Percentiles rank a stretch among this genome's conserved stretches.
phyloP scores from a whole-genome alignment of 2,888 invertebrate genomes.

The Atrina japonica region DNA sequence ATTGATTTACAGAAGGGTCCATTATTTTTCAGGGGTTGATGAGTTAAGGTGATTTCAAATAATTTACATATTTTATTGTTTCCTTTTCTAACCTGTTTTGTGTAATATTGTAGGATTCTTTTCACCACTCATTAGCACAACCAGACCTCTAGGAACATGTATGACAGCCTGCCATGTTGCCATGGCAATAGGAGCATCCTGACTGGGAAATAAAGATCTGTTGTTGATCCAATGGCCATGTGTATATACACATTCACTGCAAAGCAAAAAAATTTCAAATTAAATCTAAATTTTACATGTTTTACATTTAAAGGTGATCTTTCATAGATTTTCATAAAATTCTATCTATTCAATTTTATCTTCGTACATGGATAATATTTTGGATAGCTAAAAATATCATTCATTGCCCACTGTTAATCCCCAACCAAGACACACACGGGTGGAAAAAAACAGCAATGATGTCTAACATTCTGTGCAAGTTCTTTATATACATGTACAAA shows the following conservation, averaged over 20 bases:
- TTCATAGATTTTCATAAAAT: background rate
- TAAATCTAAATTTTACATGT: background rate
- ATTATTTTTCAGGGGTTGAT: too few relatives aligned
- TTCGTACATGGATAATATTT: too few relatives aligned
- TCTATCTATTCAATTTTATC: background rate
- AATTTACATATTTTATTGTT: background rate
- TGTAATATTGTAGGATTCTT: constrained; percentile 44
- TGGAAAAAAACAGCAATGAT: too few relatives aligned
- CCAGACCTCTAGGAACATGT: constrained; percentile 48
- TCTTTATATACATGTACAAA: too few relatives aligned
- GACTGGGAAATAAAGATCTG: constrained; percentile 81
- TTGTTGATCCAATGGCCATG: constrained; percentile 81
- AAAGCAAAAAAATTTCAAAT: too few relatives aligned
- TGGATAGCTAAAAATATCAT: too few relatives aligned
- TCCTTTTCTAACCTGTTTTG: background rate
- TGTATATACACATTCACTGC: constrained; percentile 78
- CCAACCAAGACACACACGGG: too few relatives aligned
- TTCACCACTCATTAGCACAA: constrained; percentile 79
- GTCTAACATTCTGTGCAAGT: too few relatives aligned
- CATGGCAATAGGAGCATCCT: constrained; percentile 81
- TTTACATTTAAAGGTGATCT: background rate
- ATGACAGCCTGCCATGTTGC: constrained; percentile 80
- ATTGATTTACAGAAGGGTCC: too few relatives aligned
- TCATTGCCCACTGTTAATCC: too few relatives aligned
- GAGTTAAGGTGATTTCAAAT: too few relatives aligned